Conservation (phyloP, 2,888 invertebrate species). For the Drosophila neoperkinsi region DNA sequence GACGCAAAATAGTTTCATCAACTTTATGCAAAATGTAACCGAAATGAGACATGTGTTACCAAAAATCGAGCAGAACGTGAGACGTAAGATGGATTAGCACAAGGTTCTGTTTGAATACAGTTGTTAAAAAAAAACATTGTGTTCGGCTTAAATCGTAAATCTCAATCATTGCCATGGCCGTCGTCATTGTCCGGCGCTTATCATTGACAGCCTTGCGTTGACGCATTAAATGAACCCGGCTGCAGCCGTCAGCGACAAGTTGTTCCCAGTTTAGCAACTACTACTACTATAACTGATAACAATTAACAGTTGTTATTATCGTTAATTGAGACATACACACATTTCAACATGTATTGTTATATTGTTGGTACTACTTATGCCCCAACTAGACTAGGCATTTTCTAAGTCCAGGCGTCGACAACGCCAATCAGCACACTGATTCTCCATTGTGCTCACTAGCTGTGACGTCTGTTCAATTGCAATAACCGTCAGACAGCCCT, state of each 20-base stretch:
- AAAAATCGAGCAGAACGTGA: conserved; percentile 10
- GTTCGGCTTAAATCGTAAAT: conserved; percentile 18
- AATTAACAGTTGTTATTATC: conserved; percentile 71
- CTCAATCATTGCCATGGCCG: conserved; percentile 38
- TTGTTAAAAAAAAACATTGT: conserved; percentile 3
- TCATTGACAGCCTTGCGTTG: conserved; percentile 53
- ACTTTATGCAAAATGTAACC: conserved; percentile 61
- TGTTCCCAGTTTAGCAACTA: conserved; percentile 38
- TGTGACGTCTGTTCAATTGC: conserved; percentile 51
- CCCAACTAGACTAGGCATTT: conserved; percentile 42
- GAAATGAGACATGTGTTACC: conserved; percentile 53
- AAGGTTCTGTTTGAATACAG: not conserved
- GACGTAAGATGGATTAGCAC: conserved; percentile 18
- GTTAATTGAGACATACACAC: conserved; percentile 64
- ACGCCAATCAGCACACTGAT: conserved; percentile 50
- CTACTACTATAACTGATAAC: conserved; percentile 51
- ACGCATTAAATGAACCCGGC: conserved; percentile 56
- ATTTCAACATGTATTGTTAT: conserved; percentile 36
- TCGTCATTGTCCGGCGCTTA: conserved; percentile 40
- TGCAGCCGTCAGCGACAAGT: conserved; percentile 39
- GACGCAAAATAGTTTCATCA: conserved; percentile 59
- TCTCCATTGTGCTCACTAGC: conserved; percentile 34
- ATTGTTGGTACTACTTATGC: conserved; percentile 36
- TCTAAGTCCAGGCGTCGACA: conserved; percentile 42
- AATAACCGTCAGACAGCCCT: conserved; percentile 13